Evolutionary conservation across 2,888 invertebrate species (phyloP).

Genomic region (Ernsta delagoae): DNA sequence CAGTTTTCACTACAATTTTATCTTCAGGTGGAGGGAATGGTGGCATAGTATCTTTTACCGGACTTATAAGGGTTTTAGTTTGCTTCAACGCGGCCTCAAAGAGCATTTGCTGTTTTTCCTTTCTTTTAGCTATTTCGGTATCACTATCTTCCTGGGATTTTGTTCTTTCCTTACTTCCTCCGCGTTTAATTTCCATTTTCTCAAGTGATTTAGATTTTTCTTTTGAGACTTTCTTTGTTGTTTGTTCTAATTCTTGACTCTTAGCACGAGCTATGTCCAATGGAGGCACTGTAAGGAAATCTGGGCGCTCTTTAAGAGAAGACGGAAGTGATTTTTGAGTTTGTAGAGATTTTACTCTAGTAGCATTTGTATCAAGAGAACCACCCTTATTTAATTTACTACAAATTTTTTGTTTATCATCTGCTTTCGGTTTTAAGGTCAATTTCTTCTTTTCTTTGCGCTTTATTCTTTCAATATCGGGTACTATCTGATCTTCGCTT

Average conservation of each 20-base stretch:
- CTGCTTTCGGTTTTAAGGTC: slow-evolving; percentile 74
- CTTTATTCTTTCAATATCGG: slow-evolving; percentile 79
- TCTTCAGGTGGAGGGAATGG: slow-evolving; percentile 90
- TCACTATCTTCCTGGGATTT: slow-evolving; percentile 90
- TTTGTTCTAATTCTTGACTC: slow-evolving; percentile 86
- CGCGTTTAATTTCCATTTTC: slow-evolving; percentile 85
- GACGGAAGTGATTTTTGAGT: slow-evolving; percentile 85
- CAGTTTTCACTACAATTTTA: slow-evolving; percentile 89
- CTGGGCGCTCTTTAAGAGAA: slow-evolving; percentile 78
- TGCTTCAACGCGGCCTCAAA: slow-evolving; percentile 91
- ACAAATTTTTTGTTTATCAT: slow-evolving; percentile 71
- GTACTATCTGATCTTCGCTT: slow-evolving; percentile 81
- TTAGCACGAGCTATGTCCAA: slow-evolving; percentile 85
- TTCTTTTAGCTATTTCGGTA: slow-evolving; percentile 88
- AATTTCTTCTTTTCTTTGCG: slow-evolving; percentile 78
- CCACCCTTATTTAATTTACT: slow-evolving; percentile 78
- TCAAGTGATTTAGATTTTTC: slow-evolving; percentile 89
- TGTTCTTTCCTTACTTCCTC: slow-evolving; percentile 86
- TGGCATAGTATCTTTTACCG: slow-evolving; percentile 89
- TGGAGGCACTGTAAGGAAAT: slow-evolving; percentile 80
- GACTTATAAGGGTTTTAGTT: slow-evolving; percentile 89
- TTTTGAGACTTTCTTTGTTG: slow-evolving; percentile 80
- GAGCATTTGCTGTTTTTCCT: slow-evolving; percentile 90
- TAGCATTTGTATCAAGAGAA: slow-evolving; percentile 78
- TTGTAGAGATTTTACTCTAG: slow-evolving; percentile 74